These are phyloP conservation scores for Oreochromis aureus DNA, from an alignment of 2,113 vertebrate species.

Conservation along the genomic window DNA sequence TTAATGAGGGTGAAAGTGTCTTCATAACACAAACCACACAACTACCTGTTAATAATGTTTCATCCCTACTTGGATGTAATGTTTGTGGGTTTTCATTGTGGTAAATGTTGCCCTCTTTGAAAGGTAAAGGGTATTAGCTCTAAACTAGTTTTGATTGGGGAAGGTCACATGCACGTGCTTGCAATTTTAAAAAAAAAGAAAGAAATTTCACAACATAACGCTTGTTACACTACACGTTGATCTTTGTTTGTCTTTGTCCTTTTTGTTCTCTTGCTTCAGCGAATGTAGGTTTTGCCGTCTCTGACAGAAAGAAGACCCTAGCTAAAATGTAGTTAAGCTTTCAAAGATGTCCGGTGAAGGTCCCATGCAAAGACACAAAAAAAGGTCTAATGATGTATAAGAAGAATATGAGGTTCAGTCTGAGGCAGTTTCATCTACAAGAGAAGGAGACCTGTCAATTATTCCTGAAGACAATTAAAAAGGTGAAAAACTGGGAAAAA, in stretches of 20 bases:
- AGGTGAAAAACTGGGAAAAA: not conserved
- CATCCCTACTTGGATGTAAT: too few relatives aligned
- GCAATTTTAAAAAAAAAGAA: not conserved
- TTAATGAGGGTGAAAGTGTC: not conserved
- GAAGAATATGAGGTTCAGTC: not conserved
- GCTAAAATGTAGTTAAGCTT: not conserved
- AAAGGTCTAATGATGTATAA: not conserved
- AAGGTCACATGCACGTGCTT: not conserved
- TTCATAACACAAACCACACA: not conserved
- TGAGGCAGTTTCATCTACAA: not conserved
- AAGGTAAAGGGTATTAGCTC: not conserved
- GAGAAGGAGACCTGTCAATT: not conserved
- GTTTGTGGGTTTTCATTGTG: not conserved
- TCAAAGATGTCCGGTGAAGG: not conserved
- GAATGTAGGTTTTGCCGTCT: not conserved
- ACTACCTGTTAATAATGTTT: not conserved
- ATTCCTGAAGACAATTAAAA: not conserved
- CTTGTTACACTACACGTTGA: not conserved
- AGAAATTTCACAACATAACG: not conserved
- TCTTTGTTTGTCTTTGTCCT: not conserved
- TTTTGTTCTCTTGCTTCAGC: not conserved
- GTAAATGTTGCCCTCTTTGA: not conserved
- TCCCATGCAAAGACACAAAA: not conserved
- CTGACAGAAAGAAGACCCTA: not conserved
- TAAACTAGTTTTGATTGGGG: not conserved